Conservation (phyloP, 2,888 invertebrate genomes). For the Falcaria lacertinaria region DNA sequence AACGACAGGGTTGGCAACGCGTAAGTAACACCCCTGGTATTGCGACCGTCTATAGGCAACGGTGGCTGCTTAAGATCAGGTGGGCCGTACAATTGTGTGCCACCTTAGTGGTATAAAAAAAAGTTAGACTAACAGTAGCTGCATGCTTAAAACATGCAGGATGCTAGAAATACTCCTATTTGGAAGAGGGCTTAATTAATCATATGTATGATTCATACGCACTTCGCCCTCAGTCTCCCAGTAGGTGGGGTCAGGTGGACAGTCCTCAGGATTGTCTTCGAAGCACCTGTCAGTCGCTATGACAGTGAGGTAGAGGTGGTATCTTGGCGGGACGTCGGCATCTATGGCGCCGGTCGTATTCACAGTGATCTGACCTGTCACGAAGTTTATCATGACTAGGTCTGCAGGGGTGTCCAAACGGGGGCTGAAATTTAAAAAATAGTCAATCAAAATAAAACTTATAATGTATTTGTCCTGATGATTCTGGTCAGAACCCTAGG, state of each 20-base stretch:
- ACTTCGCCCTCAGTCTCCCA: slow-evolving; percentile 62
- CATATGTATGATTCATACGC: slow-evolving; percentile 15
- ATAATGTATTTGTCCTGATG: too few relatives aligned
- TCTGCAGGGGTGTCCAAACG: slow-evolving; percentile 54
- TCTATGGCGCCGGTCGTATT: slow-evolving; percentile 64
- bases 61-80: too few relatives aligned
- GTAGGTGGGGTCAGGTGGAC: slow-evolving; percentile 48
- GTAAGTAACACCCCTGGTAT: too few relatives aligned
- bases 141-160: too few relatives aligned
- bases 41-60: too few relatives aligned
- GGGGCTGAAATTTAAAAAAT: slow-evolving; percentile 42
- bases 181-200: too few relatives aligned
- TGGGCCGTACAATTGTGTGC: too few relatives aligned
- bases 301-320: slow-evolving; percentile 74
- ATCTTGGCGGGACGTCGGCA: slow-evolving; percentile 72
- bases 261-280: slow-evolving; percentile 33
- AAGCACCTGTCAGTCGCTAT: slow-evolving; percentile 73
- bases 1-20: too few relatives aligned
- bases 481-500: too few relatives aligned
- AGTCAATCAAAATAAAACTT: neutral
- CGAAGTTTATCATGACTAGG: slow-evolving; percentile 70
- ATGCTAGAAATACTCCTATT: too few relatives aligned
- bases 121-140: too few relatives aligned
- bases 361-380: slow-evolving; percentile 76
- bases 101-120: too few relatives aligned